These are phyloP conservation scores for Xiphophorus couchianus DNA, from an alignment of 2,113 vertebrate species.

Conservation along the genomic window DNA sequence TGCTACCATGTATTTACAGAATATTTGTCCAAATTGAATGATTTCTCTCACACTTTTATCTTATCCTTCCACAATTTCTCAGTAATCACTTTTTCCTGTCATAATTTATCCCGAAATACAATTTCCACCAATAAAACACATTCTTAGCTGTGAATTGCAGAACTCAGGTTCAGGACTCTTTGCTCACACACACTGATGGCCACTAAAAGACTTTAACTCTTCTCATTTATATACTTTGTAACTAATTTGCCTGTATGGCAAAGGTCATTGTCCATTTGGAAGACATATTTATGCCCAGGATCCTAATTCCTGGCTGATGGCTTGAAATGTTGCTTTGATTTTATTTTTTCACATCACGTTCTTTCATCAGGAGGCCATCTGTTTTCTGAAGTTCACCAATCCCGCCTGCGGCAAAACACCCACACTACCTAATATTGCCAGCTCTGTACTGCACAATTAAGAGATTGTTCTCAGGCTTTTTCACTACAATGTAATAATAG, in stretches of 20 bases:
- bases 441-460: not conserved
- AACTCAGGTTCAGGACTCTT: not conserved
- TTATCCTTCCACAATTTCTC: not conserved
- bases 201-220: not conserved
- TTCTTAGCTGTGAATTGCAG: too few species aligned
- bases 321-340: not conserved
- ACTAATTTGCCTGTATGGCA: not conserved
- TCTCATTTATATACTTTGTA: not conserved
- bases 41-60: too few species aligned
- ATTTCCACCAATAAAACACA: too few species aligned
- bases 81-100: not conserved
- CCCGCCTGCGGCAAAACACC: not conserved
- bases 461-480: not conserved
- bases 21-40: too few species aligned
- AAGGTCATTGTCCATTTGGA: not conserved
- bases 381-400: not conserved
- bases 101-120: too few species aligned
- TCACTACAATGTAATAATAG: not conserved
- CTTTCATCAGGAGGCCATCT: not conserved
- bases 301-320: too few species aligned
- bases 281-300: not conserved
- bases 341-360: not conserved
- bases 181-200: not conserved
- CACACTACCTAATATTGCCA: not conserved
- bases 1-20: too few species aligned